phyloP scores from a whole-genome alignment of 2,797 vertebrate species.

The Podargus strigoides region DNA sequence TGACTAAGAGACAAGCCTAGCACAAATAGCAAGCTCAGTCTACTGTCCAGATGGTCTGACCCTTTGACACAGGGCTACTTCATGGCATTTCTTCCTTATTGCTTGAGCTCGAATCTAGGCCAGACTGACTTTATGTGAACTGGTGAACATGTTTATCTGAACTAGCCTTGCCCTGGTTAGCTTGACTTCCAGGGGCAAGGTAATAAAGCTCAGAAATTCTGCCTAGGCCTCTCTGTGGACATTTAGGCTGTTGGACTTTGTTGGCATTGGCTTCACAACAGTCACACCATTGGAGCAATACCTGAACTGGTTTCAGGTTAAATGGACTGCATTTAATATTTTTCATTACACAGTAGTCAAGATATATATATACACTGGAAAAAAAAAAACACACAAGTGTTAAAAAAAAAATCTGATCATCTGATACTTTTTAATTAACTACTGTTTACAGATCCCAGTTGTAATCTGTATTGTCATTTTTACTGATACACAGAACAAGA shows the following conservation, averaged over 20 bases:
- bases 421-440: not conserved
- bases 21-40: not conserved
- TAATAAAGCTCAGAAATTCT: not conserved
- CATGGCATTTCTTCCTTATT: not conserved
- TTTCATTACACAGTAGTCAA: not conserved
- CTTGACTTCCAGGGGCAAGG: not conserved
- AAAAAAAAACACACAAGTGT: not conserved
- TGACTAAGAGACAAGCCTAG: not conserved
- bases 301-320: not conserved
- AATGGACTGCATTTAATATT: not conserved
- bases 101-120: not conserved
- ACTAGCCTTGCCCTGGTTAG: not conserved
- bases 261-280: not conserved
- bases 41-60: not conserved
- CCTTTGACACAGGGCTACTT: not conserved
- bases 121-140: not conserved
- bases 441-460: not conserved
- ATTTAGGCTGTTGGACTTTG: not conserved
- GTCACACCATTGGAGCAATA: not conserved
- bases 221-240: not conserved
- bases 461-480: not conserved
- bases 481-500: not conserved
- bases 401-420: not conserved
- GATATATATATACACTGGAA: not conserved
- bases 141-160: not conserved